These are phyloP conservation scores for Agapornis roseicollis DNA, from an alignment of 2,113 vertebrate genomes.

Conservation along the genomic window DNA sequence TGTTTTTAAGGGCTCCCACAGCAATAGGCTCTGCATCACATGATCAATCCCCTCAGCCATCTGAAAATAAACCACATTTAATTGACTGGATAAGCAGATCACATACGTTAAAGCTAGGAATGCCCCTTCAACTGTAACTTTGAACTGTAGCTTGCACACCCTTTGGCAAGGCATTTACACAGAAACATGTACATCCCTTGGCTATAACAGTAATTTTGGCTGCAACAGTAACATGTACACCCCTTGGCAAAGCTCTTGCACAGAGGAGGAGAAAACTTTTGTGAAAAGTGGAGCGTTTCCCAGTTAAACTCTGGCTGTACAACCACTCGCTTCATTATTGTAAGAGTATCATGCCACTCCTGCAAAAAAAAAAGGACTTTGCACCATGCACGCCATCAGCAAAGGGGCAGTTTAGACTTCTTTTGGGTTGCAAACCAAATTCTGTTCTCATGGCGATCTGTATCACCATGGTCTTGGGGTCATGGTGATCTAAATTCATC, in stretches of 20 bases:
- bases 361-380: background rate
- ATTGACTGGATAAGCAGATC: slow-evolving; percentile 65
- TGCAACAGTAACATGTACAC: slow-evolving; percentile 55
- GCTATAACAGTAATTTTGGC: slow-evolving; percentile 72
- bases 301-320: background rate
- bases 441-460: background rate
- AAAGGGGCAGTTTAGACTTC: background rate
- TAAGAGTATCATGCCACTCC: background rate
- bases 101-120: slow-evolving; percentile 61
- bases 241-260: slow-evolving; percentile 45
- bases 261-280: background rate
- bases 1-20: slow-evolving; percentile 43
- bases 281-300: background rate
- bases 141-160: slow-evolving; percentile 56
- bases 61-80: slow-evolving; percentile 53
- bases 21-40: slow-evolving; percentile 23
- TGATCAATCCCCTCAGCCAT: slow-evolving; percentile 49
- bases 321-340: background rate
- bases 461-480: background rate
- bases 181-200: slow-evolving; percentile 62
- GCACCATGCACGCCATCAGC: background rate
- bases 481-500: background rate
- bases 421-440: background rate
- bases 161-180: slow-evolving; percentile 38
- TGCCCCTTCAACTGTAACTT: slow-evolving; percentile 70